Evolutionary conservation across 2,888 invertebrate species (phyloP), one percentile per base, ranked within the genome.

Genomic region (Machimus atricapillus): DNA sequence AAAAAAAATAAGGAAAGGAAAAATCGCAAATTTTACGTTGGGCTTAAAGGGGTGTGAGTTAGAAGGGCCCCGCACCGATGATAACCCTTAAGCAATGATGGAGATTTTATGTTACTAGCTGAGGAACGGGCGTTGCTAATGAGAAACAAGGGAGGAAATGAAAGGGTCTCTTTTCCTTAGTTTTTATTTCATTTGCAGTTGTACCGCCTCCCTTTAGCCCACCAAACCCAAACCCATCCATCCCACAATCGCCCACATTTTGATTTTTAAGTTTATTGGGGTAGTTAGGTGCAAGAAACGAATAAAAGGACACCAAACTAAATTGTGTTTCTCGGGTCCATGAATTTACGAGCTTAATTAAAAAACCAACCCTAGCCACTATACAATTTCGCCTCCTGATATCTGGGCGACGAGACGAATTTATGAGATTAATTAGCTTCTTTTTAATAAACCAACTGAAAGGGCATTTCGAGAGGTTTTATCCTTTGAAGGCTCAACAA

Each of bases 301-400:
- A 86, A 77, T 76, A 86, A 86, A 86, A 43, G 85, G 56, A 86
- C 86, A 86, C 77, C 78, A 66, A 86, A 86, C 78, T 79, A 86
- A 89, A 89, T 89, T 89, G 88, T 88, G 88, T 89, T 89, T 88
- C 89, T 88, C 87, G 88, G 88, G 88, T 89, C 86, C 88, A 88
- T 88, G 89, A 89, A 89, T 89, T 89, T 89, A 88, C 87, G 88
- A 87, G 88, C 88, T 89, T 89, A 89, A 89, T 89, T 89, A 89
- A 89, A 88, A 88, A 89, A 77, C 77, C 86, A 77, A 77, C 77
- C 74, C 85, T 23, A 46, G 31, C 85, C 85, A 85, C 73, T 85
- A 40, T 40, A 85, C 74, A 85, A 85, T 85, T 46, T 85, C 74
- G 74, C 85, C 46, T 74, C 43, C 74, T 73, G 85, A 85, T 85